Evolutionary conservation across 2,888 invertebrate species (phyloP).

Genomic region (Rutpela maculata): DNA sequence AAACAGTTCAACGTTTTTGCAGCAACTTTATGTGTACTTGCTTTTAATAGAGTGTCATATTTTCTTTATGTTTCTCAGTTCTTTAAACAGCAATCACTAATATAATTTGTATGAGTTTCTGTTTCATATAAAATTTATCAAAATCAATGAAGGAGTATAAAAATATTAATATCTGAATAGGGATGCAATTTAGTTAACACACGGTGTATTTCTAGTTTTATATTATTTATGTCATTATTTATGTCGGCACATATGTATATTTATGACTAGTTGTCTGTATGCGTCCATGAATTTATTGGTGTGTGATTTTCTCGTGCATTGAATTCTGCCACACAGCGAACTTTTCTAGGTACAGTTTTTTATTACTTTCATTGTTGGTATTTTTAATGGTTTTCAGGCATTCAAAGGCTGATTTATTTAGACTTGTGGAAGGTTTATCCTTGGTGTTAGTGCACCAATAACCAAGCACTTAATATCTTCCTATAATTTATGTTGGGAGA

Average conservation of each 20-base stretch:
- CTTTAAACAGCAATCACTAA: no score
- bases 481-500: slow-evolving; percentile 58
- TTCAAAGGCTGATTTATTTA: slow-evolving; percentile 53
- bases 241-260: background rate
- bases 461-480: slow-evolving; percentile 41
- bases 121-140: no score
- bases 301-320: slow-evolving; percentile 9
- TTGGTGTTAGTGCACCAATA: slow-evolving; percentile 41
- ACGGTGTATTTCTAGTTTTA: background rate
- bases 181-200: background rate
- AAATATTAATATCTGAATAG: background rate
- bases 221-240: slow-evolving; percentile 3
- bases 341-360: slow-evolving; percentile 24
- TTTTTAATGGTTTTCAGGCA: slow-evolving; percentile 47
- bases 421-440: slow-evolving; percentile 44
- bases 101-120: no score
- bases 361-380: slow-evolving; percentile 42
- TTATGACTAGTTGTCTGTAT: slow-evolving; percentile 1
- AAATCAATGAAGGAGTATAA: no score
- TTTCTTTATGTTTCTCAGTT: no score
- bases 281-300: slow-evolving; percentile 7
- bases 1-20: no score
- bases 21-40: no score
- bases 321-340: slow-evolving; percentile 12
- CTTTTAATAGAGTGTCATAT: no score